Conservation (phyloP, 2,113 vertebrate species). For the Typhlomys cinereus region DNA sequence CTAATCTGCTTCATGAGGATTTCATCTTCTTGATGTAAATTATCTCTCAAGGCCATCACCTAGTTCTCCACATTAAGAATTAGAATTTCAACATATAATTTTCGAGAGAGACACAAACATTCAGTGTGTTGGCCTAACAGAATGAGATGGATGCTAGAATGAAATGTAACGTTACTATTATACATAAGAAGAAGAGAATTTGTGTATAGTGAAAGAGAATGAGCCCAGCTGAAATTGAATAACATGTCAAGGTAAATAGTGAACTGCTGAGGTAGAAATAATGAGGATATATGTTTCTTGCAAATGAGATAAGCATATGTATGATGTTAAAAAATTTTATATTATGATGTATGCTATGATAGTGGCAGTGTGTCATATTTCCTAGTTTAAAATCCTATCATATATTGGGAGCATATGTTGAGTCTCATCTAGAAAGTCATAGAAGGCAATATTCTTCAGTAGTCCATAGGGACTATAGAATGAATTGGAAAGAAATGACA, state of each 20-base stretch:
- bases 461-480: not conserved
- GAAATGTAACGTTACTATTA: not conserved
- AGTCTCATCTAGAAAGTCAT: not conserved
- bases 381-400: constrained; percentile 35
- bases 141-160: not conserved
- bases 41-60: not conserved
- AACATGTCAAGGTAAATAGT: not conserved
- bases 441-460: not conserved
- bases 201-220: not conserved
- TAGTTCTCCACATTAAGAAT: not conserved
- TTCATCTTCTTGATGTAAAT: not conserved
- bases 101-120: not conserved
- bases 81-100: not conserved
- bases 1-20: not conserved
- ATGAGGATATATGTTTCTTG: not conserved
- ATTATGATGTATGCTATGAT: not conserved
- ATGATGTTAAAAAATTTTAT: not conserved
- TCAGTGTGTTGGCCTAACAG: not conserved
- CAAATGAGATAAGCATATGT: not conserved
- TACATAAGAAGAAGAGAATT: not conserved
- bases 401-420: not conserved
- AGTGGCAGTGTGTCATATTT: constrained; percentile 41
- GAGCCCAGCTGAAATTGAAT: not conserved
- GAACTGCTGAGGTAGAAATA: constrained; percentile 6
- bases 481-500: constrained; percentile 16